Conservation (phyloP, 2,113 vertebrate genomes). For the Otolemur garnettii region DNA sequence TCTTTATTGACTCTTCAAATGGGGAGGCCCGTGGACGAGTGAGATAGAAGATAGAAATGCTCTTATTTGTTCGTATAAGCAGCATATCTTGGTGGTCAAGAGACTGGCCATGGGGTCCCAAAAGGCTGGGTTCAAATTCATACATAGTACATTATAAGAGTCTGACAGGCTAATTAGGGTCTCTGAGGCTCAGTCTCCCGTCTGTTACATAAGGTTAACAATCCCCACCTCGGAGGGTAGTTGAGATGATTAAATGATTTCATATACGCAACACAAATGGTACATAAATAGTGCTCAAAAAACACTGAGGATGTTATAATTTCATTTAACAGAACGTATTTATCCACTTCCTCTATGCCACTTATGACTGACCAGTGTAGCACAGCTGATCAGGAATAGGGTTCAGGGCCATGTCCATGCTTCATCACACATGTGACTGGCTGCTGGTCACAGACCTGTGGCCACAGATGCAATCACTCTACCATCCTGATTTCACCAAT, state of each 20-base stretch:
- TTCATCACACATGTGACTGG: background rate
- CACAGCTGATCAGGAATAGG: background rate
- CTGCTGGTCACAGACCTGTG: background rate
- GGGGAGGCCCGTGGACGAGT: background rate
- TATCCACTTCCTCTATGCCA: background rate
- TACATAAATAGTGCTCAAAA: background rate
- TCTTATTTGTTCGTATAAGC: background rate
- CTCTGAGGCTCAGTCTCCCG: background rate
- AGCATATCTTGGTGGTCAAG: background rate
- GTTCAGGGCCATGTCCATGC: background rate
- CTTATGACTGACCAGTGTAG: background rate
- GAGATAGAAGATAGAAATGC: background rate
- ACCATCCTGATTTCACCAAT: background rate
- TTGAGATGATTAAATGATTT: constrained; percentile 26
- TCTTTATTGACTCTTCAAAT: background rate
- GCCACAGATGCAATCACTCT: background rate
- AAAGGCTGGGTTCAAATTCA: constrained; percentile 1
- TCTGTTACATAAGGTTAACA: constrained; percentile 5
- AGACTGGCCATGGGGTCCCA: background rate
- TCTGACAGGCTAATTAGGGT: background rate
- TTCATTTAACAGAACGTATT: background rate
- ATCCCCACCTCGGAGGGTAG: background rate
- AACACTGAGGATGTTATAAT: background rate
- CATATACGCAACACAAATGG: background rate
- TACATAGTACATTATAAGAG: background rate